phyloP scores from a whole-genome alignment of 2,797 vertebrate genomes.

The Typhlichthys subterraneus region DNA sequence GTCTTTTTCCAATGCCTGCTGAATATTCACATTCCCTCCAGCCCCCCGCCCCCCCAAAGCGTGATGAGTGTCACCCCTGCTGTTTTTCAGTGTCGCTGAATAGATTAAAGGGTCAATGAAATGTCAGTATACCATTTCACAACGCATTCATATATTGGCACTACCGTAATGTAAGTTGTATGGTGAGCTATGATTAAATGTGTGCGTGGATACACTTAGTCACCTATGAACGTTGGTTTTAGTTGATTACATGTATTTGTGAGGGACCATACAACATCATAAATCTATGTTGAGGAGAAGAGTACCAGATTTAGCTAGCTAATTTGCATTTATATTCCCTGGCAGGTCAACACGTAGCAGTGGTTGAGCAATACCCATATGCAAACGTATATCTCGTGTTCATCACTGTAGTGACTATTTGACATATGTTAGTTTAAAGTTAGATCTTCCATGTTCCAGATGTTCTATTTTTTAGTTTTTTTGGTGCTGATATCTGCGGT shows the following conservation, averaged over 20 bases:
- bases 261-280: too few relatives aligned
- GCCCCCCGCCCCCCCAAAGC: slow-evolving; percentile 12
- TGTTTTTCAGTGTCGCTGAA: slow-evolving; percentile 54
- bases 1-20: slow-evolving; percentile 50
- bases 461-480: slow-evolving; percentile 1
- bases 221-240: background rate
- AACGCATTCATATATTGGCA: slow-evolving; percentile 37
- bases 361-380: slow-evolving; percentile 22
- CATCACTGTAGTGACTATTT: background rate
- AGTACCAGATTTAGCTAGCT: too few relatives aligned
- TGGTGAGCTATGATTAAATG: background rate
- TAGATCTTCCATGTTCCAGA: slow-evolving; percentile 20
- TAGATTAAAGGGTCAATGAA: slow-evolving; percentile 58
- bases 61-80: slow-evolving; percentile 54
- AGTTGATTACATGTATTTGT: too few relatives aligned
- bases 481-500: too few relatives aligned
- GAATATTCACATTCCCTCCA: slow-evolving; percentile 18
- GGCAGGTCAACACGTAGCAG: background rate
- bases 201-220: background rate
- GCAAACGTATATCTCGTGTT: slow-evolving; percentile 10
- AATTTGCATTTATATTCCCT: too few relatives aligned
- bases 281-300: too few relatives aligned
- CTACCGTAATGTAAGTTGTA: slow-evolving; percentile 38
- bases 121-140: slow-evolving; percentile 31
- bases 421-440: slow-evolving; percentile 27